Evolutionary conservation across 2,888 invertebrate species (phyloP), one percentile per base, ranked within the genome.

Genomic region (Eulithis prunata): DNA sequence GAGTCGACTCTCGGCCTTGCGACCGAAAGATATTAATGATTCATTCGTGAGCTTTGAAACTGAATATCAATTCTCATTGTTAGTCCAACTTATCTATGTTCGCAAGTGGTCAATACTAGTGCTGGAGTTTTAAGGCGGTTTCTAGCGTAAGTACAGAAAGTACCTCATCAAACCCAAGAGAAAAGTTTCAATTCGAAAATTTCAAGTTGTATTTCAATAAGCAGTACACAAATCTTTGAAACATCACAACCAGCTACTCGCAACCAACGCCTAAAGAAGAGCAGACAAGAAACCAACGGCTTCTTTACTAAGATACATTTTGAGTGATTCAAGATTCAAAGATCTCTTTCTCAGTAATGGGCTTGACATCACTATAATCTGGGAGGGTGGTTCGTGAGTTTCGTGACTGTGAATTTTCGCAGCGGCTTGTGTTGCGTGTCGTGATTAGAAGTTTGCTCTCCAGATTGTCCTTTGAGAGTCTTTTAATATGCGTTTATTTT

Each of bases 401-500:
- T 56, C 75, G 77, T 77, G 78, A 72, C 74, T 65, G 61, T 32
- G 73, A 73, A 69, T 68, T 69, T 68, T 63, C 55, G 68, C 56
- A 55, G 54, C 64, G 70, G 70, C 73, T 75, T 69, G 71, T 66
- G 66, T 59, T 68, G 70, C 66, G 66, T 59, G 54, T 60, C 71
- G 67, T 72, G 69, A 69, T 72, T 63, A 65, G 70, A 57, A 70
- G 62, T 73, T 66, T 64, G 51, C 55, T 51, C 54, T 64, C 62
- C 70, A 68, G 62, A 62, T 71, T 68, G 62, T 62, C 71, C 62
- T 71, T 71, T 68, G 62, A 67, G 70, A 74, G 71, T 69, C 63
- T 71, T 78, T 74, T 69, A 69, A 52, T 57, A 70, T 66, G 65
- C 57, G 71, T 73, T 73, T 66, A 67, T 45, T 64, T 66, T 49